Percentiles rank a stretch among this genome's conserved stretches.
These are phyloP conservation scores for Danaus chrysippus DNA, from an alignment of 2,888 invertebrate genomes.

Conservation along the genomic window DNA sequence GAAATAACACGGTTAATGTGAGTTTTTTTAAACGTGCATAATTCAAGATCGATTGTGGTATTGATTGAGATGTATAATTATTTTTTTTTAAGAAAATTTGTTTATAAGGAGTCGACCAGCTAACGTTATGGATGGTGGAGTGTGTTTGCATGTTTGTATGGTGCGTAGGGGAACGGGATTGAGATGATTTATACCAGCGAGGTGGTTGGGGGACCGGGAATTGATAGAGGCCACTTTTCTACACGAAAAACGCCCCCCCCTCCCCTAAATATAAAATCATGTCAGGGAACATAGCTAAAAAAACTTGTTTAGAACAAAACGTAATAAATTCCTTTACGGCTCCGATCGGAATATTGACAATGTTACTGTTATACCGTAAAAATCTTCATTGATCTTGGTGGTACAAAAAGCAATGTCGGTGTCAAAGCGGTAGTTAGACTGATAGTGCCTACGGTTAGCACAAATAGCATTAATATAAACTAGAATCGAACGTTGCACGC, in stretches of 20 bases:
- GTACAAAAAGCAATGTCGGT: constrained; percentile 32
- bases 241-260: neutral
- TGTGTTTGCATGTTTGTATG: neutral
- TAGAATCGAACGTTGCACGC: constrained; percentile 75
- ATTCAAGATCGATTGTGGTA: too few relatives aligned
- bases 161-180: too few relatives aligned
- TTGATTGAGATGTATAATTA: too few relatives aligned
- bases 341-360: neutral
- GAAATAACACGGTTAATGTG: too few relatives aligned
- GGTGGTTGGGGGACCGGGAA: too few relatives aligned
- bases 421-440: constrained; percentile 36
- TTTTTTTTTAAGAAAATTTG: too few relatives aligned
- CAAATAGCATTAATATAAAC: constrained; percentile 79
- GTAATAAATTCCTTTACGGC: neutral
- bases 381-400: constrained; percentile 17
- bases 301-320: neutral
- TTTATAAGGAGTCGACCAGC: too few relatives aligned
- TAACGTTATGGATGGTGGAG: neutral
- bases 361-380: constrained; percentile 7
- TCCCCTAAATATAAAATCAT: too few relatives aligned
- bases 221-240: neutral
- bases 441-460: constrained; percentile 50
- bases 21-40: too few relatives aligned
- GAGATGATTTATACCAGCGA: too few relatives aligned
- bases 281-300: neutral